Conservation (phyloP, 1,140 invertebrate species). For the Leguminivora glycinivorella region DNA sequence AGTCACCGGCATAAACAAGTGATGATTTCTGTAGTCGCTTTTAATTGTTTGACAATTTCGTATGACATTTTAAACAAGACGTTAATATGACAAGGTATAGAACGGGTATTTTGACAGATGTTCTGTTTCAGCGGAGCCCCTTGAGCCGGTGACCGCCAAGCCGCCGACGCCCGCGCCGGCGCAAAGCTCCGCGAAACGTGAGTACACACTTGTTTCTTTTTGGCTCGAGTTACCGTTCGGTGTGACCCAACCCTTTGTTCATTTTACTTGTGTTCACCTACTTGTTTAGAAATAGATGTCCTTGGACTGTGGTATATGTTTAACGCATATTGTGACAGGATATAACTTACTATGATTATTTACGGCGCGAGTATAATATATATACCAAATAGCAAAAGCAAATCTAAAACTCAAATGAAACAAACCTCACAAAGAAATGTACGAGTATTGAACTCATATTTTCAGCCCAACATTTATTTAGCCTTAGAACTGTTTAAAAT, state of each 20-base stretch:
- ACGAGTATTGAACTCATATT: neutral
- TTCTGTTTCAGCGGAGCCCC: slow-evolving; percentile 47
- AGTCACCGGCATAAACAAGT: too few species aligned
- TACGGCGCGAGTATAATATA: too few species aligned
- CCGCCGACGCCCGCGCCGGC: slow-evolving; percentile 44
- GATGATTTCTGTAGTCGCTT: too few species aligned
- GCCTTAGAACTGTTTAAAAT: slow-evolving; percentile 9
- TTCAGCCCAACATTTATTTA: neutral
- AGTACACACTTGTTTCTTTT: slow-evolving; percentile 39
- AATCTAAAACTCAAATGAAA: neutral
- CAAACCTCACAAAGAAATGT: slow-evolving; percentile 1
- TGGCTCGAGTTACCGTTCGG: neutral
- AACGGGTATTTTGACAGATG: neutral
- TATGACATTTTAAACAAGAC: too few species aligned
- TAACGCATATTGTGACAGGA: too few species aligned
- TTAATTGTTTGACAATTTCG: too few species aligned
- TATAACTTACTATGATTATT: too few species aligned
- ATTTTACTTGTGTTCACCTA: neutral
- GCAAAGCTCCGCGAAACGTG: slow-evolving; percentile 54
- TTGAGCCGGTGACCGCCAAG: slow-evolving; percentile 47
- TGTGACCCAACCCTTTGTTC: slow-evolving; percentile 27
- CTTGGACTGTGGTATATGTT: neutral
- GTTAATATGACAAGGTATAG: too few species aligned
- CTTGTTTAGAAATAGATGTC: neutral
- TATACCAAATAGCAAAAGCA: too few species aligned